Evolutionary conservation across 2,113 vertebrate species (phyloP).

Genomic region (Hydropotes inermis): DNA sequence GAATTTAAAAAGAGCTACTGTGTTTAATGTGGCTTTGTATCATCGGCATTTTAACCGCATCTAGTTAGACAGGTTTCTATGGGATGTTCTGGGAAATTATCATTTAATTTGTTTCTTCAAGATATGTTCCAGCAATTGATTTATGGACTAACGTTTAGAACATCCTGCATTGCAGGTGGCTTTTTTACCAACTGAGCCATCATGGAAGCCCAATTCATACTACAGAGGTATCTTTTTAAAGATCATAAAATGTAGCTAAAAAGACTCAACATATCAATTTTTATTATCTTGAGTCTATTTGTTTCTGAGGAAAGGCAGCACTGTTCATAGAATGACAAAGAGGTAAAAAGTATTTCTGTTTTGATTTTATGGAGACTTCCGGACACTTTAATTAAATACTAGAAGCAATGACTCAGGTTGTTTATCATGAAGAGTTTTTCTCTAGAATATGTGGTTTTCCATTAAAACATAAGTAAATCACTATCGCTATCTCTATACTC

Average conservation of each 20-base stretch:
- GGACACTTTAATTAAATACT: conserved; percentile 28
- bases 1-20: background rate
- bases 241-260: background rate
- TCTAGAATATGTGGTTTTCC: background rate
- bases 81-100: background rate
- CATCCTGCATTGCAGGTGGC: background rate
- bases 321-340: background rate
- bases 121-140: background rate
- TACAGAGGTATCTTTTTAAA: background rate
- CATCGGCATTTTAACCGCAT: conserved; percentile 7
- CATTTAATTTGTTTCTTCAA: conserved; percentile 33
- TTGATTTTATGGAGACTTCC: background rate
- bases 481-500: background rate
- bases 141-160: background rate
- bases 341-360: background rate
- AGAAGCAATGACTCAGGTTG: background rate
- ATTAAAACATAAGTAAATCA: background rate
- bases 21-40: background rate
- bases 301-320: conserved; percentile 10
- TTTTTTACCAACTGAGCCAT: background rate
- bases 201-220: background rate
- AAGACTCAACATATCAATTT: background rate
- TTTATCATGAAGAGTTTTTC: background rate
- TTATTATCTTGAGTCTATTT: background rate
- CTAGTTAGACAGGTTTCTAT: background rate